These are phyloP conservation scores for Myripristis murdjan DNA, from an alignment of 2,797 vertebrate genomes.

Conservation along the genomic window DNA sequence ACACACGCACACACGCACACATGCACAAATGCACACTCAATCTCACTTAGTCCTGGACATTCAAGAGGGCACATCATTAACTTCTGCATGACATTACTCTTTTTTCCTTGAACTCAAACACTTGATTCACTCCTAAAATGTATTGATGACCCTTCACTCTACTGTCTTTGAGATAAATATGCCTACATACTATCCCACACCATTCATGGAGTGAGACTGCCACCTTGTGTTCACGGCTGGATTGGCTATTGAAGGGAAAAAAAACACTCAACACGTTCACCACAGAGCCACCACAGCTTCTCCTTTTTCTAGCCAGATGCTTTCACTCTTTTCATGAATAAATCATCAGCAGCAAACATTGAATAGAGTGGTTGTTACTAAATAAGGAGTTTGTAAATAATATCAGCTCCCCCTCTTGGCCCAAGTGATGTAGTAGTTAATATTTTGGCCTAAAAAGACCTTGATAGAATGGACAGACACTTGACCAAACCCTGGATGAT, in stretches of 20 bases:
- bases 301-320: neutral
- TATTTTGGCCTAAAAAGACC: conserved; percentile 1
- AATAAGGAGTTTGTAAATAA: neutral
- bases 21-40: neutral
- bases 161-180: conserved; percentile 10
- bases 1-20: conserved; percentile 7
- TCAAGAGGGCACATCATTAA: no score
- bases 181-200: neutral
- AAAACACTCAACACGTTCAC: neutral
- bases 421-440: neutral
- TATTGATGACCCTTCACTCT: neutral
- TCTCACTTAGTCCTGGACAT: no score
- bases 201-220: conserved; percentile 47
- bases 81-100: neutral
- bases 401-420: neutral
- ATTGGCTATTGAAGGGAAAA: neutral
- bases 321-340: neutral
- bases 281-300: neutral
- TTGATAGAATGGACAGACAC: neutral
- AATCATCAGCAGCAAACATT: neutral
- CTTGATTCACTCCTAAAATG: no score
- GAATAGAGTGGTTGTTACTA: neutral
- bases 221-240: conserved; percentile 55
- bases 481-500: neutral
- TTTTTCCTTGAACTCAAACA: neutral